Conservation (phyloP, 2,797 vertebrate species). For the Myotis myotis region DNA sequence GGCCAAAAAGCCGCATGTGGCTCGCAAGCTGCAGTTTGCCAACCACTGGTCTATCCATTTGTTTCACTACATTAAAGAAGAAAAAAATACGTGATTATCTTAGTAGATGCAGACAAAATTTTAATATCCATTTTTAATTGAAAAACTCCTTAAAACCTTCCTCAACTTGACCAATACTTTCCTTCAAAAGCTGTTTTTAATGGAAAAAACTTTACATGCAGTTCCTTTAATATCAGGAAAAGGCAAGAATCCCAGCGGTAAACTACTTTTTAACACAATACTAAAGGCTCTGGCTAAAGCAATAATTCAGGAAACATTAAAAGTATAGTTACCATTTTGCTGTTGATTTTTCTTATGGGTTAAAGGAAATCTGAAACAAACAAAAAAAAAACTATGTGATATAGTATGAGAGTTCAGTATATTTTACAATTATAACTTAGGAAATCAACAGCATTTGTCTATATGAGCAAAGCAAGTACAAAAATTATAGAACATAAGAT, state of each 20-base stretch:
- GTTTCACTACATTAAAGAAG: background rate
- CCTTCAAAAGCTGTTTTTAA: background rate
- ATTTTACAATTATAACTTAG: background rate
- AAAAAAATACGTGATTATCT: background rate
- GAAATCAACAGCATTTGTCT: constrained; percentile 1
- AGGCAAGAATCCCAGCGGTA: background rate
- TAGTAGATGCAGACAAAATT: background rate
- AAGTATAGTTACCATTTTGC: background rate
- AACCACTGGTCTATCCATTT: background rate
- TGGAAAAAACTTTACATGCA: background rate
- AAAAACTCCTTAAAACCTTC: background rate
- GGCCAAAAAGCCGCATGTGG: no score
- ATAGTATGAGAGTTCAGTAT: background rate
- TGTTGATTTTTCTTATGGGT: background rate
- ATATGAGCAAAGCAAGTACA: background rate
- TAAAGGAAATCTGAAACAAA: background rate
- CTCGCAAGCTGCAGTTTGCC: no score
- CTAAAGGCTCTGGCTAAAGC: background rate
- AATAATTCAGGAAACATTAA: background rate
- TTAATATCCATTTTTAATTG: background rate
- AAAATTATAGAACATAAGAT: background rate
- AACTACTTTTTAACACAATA: background rate
- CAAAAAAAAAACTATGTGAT: background rate
- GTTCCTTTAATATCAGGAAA: constrained; percentile 10
- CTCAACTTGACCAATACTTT: background rate